A percentile compares a stretch with the other conserved stretches of the same genome.
Evolutionary conservation across 2,797 vertebrate species (phyloP).

Genomic region (Myotis myotis): DNA sequence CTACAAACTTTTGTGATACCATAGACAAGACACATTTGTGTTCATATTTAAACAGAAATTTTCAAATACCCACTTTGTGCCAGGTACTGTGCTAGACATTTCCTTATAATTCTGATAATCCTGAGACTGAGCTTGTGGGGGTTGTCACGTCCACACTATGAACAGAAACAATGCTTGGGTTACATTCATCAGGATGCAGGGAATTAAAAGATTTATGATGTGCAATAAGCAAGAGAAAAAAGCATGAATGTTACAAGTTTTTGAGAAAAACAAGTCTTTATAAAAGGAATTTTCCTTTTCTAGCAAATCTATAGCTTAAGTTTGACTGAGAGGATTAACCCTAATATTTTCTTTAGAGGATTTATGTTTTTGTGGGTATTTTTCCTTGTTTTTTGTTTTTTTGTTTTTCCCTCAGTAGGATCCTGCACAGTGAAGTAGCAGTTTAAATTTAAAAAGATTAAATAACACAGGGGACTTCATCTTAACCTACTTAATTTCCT

Average conservation of each 20-base stretch:
- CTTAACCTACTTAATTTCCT: slow-evolving; percentile 74
- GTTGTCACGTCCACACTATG: neutral
- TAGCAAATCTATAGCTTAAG: slow-evolving; percentile 25
- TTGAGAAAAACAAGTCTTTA: slow-evolving; percentile 8
- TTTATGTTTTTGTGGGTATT: neutral
- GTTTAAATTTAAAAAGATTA: slow-evolving; percentile 71
- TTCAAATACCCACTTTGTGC: neutral
- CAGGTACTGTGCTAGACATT: neutral
- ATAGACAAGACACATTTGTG: neutral
- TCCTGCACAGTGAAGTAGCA: slow-evolving; percentile 24
- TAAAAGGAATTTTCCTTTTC: slow-evolving; percentile 46
- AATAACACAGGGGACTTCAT: slow-evolving; percentile 56
- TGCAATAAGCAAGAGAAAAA: neutral
- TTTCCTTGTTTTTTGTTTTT: neutral
- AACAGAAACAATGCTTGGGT: neutral
- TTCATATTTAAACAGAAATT: neutral
- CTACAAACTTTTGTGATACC: neutral
- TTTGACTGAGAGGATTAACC: slow-evolving; percentile 57
- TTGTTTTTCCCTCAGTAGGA: neutral
- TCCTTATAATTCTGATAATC: neutral
- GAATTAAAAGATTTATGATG: slow-evolving; percentile 31
- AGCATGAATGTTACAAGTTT: slow-evolving; percentile 6
- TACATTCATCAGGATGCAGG: neutral
- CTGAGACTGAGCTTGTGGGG: neutral
- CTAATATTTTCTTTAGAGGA: slow-evolving; percentile 24